These are phyloP conservation scores for Stenopsyche tienmushanensis DNA, from an alignment of 1,140 invertebrate genomes.

Conservation along the genomic window DNA sequence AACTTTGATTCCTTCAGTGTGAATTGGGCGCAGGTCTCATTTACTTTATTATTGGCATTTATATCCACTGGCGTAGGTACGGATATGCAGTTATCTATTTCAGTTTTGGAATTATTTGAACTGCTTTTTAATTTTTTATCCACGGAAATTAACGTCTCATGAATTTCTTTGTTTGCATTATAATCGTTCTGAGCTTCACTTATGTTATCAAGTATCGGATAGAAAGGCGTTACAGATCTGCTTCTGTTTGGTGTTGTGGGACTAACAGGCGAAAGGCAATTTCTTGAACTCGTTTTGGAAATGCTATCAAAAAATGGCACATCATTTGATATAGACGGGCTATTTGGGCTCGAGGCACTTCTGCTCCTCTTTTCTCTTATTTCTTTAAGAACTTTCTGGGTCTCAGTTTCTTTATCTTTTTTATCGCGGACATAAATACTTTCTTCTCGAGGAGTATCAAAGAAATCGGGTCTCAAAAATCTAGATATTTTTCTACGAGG, in stretches of 20 bases:
- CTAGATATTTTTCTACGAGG: slow-evolving; percentile 65
- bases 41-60: neutral
- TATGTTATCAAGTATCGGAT: slow-evolving; percentile 54
- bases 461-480: slow-evolving; percentile 76
- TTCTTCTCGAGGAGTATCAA: slow-evolving; percentile 70
- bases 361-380: slow-evolving; percentile 62
- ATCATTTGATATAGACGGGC: slow-evolving; percentile 43
- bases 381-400: slow-evolving; percentile 64
- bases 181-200: slow-evolving; percentile 46
- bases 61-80: neutral
- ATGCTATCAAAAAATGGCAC: slow-evolving; percentile 34
- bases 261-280: slow-evolving; percentile 49
- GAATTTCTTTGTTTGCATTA: slow-evolving; percentile 16
- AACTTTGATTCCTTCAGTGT: slow-evolving; percentile 47
- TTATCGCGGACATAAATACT: slow-evolving; percentile 69
- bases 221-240: slow-evolving; percentile 53
- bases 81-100: neutral
- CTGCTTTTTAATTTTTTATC: slow-evolving; percentile 27
- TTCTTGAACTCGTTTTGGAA: slow-evolving; percentile 42
- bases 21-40: slow-evolving; percentile 27
- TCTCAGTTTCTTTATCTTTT: slow-evolving; percentile 64
- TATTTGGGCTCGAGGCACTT: slow-evolving; percentile 42
- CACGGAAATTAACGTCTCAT: slow-evolving; percentile 12
- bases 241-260: slow-evolving; percentile 48
- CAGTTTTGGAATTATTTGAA: slow-evolving; percentile 3